Percentiles rank a stretch among this genome's conserved stretches.
Conservation (phyloP, 2,113 vertebrate species). For the Pseudorasbora parva region DNA sequence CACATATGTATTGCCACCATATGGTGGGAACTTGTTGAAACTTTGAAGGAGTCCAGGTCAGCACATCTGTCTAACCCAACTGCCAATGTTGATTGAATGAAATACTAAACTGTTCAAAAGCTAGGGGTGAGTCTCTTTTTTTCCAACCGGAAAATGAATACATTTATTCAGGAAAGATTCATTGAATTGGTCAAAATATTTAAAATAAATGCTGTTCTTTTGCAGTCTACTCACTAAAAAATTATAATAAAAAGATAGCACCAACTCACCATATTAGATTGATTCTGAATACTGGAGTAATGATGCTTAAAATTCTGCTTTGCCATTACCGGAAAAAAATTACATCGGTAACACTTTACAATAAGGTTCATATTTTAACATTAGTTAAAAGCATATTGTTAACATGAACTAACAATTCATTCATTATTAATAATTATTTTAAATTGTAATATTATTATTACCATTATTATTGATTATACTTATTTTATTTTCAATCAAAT, state of each 20-base stretch:
- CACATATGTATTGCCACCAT: background rate
- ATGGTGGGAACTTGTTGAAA: conserved; percentile 22
- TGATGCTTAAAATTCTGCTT: background rate
- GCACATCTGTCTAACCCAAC: background rate
- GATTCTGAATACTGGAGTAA: background rate
- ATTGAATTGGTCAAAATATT: background rate
- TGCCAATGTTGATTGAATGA: background rate
- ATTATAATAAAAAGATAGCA: background rate
- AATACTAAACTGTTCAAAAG: background rate
- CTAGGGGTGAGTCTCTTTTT: background rate
- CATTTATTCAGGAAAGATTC: no score
- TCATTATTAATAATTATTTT: no score
- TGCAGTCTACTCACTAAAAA: no score
- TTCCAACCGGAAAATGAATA: no score
- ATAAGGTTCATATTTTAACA: no score
- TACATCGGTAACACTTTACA: no score
- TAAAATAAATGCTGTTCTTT: background rate
- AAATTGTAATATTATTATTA: no score
- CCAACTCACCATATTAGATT: background rate
- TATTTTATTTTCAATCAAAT: no score
- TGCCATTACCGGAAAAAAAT: background rate
- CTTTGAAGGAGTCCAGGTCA: background rate
- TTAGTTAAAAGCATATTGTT: no score
- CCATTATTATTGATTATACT: no score
- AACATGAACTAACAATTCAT: no score